phyloP scores from a whole-genome alignment of 2,888 invertebrate species.

The Protodeltote pygarga region DNA sequence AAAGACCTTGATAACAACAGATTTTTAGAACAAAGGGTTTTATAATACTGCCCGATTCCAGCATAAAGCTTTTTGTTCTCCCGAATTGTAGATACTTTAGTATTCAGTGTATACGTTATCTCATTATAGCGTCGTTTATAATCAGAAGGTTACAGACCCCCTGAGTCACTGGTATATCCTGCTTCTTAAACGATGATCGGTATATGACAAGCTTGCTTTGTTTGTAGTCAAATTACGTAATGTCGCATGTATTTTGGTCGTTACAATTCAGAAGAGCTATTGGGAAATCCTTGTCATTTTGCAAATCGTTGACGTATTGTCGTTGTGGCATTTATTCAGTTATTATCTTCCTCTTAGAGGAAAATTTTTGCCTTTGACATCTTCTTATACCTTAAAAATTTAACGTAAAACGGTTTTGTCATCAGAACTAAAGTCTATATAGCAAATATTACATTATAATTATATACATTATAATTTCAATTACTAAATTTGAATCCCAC shows the following conservation, averaged over 20 bases:
- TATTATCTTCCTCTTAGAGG: too few species aligned
- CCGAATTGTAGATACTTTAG: conserved; percentile 11
- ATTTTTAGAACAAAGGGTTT: too few species aligned
- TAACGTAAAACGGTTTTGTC: too few species aligned
- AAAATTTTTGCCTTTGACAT: conserved; percentile 2
- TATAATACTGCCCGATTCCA: too few species aligned
- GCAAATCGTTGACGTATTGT: too few species aligned
- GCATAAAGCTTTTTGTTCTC: conserved; percentile 1
- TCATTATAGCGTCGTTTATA: conserved; percentile 60
- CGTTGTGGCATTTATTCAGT: too few species aligned
- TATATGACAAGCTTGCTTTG: conserved; percentile 23
- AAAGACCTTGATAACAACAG: too few species aligned
- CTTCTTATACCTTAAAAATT: too few species aligned
- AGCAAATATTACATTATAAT: background rate
- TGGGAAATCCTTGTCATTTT: conserved; percentile 30
- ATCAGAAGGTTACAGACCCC: conserved; percentile 43
- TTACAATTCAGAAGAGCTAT: conserved; percentile 19
- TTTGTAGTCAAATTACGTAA: conserved; percentile 35
- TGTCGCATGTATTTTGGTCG: conserved; percentile 8
- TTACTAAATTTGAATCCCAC: too few species aligned
- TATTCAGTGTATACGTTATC: conserved; percentile 36
- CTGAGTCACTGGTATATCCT: conserved; percentile 61
- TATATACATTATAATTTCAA: too few species aligned
- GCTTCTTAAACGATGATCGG: conserved; percentile 13
- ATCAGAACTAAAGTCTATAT: too few species aligned